phyloP scores from a whole-genome alignment of 2,113 vertebrate genomes.

The Anolis sagrei region DNA sequence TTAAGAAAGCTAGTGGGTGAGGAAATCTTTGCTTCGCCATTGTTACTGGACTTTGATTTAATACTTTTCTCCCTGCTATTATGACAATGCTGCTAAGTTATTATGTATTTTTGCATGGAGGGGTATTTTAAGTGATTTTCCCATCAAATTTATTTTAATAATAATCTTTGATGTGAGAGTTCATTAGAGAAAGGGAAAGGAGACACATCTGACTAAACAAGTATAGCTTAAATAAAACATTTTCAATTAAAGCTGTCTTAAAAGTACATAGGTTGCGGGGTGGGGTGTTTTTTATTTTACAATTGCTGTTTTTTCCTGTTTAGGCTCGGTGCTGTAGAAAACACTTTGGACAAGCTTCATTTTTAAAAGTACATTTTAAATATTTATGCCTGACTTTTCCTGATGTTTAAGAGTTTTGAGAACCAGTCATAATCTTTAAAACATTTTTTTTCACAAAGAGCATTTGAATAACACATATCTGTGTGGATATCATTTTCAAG shows the following conservation, averaged over 20 bases:
- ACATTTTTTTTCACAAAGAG: not conserved
- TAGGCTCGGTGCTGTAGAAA: not conserved
- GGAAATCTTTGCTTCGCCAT: not conserved
- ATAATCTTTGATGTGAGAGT: not conserved
- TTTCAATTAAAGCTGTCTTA: not conserved
- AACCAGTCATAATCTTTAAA: not conserved
- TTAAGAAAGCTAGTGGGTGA: no score
- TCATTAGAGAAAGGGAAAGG: not conserved
- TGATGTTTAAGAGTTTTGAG: not conserved
- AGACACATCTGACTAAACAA: not conserved
- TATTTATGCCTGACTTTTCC: not conserved
- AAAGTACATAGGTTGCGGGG: no score
- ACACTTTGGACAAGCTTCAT: fast-evolving
- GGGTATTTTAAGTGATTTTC: not conserved
- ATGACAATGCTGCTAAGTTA: not conserved
- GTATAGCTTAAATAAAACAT: not conserved
- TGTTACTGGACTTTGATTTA: not conserved
- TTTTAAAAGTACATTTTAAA: not conserved
- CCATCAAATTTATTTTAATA: not conserved
- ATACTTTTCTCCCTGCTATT: not conserved
- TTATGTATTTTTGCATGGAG: not conserved
- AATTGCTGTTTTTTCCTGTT: not conserved
- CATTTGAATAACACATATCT: not conserved
- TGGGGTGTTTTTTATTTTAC: not conserved
- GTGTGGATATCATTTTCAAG: not conserved